Base-by-base conservation (phyloP, 2,113 vertebrate genomes). In the Turnix velox region DNA sequence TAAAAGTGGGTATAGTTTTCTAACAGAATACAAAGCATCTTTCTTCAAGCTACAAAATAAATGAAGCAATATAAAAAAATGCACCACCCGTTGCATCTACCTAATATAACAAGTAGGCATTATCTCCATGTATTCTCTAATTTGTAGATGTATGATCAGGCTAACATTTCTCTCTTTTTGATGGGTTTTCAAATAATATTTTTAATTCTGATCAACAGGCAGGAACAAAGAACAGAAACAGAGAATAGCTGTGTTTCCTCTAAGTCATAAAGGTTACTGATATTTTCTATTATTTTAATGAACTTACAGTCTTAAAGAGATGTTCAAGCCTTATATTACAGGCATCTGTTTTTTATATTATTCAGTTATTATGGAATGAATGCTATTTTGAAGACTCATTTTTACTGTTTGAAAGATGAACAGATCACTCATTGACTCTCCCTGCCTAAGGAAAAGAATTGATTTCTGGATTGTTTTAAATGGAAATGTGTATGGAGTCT, bases 1-100 rank as follows among this genome's bases (percentile, higher is more conserved):
- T 85, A 93, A 84, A 95, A 88, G 87, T 92, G 87, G 73, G 57
- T 89, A 68, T 63, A 73, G 37, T 61, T 93, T 68, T 78, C 27
- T 78, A 61, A 88, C 23, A 78, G 66, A 74, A 67, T 68, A 57
- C 39, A 59, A 89, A 83, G 6, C 63, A 49, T 84, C 33, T 72
- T 90, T 52, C 62, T 87, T 68, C 15, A 75, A 61, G 42, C 66
- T 67, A 43, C 14, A 37, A 33, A 28, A 88, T 77, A 76, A 69
- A 73, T 42, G 7, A 87, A 88, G 82, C 28, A 16, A 5, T 43
- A 78, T 37, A 76, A 72, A 55, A 79, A 84, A 94, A 80, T 42
- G 62, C 31, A 72, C 39, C 48, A 63, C 33, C 42, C 52, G 43
- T 48, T 76, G 46, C 45, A 58, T 84, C 59, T 65, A 68, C 30